These are phyloP conservation scores for Festucalex cinctus DNA, from an alignment of 2,113 vertebrate species.

Conservation along the genomic window DNA sequence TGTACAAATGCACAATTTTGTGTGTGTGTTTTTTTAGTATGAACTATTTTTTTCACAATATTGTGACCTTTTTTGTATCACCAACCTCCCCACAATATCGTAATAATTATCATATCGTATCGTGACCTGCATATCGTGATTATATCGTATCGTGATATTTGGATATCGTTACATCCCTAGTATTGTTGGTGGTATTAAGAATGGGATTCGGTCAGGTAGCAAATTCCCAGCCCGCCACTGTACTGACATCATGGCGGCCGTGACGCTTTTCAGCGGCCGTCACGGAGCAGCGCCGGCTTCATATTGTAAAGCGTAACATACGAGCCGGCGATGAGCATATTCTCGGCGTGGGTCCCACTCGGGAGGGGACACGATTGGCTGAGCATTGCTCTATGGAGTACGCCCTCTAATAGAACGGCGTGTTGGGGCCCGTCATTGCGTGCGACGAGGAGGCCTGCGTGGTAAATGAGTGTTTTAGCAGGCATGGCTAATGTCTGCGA, in stretches of 20 bases:
- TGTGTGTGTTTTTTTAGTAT: too few species aligned
- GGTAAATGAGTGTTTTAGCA: conserved; percentile 70
- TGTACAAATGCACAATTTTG: too few species aligned
- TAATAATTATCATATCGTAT: too few species aligned
- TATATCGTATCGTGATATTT: too few species aligned
- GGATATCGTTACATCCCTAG: too few species aligned
- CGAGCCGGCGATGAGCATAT: conserved; percentile 49
- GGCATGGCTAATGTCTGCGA: conserved; percentile 67
- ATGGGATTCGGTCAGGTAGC: not conserved
- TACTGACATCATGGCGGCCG: conserved; percentile 20
- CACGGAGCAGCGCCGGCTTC: conserved; percentile 38
- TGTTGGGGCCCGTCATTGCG: conserved; percentile 70
- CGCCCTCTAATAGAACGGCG: conserved; percentile 58
- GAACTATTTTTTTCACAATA: too few species aligned
- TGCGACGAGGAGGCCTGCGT: conserved; percentile 54
- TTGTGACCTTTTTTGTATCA: too few species aligned
- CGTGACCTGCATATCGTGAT: too few species aligned
- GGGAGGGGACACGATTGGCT: conserved; percentile 55
- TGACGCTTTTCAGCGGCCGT: conserved; percentile 44
- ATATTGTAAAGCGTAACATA: conserved; percentile 63
- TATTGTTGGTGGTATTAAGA: too few species aligned
- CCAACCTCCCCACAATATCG: too few species aligned
- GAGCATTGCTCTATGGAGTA: conserved; percentile 63
- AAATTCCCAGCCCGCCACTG: not conserved
- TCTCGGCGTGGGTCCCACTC: conserved; percentile 53